Percentiles rank a stretch among this genome's conserved stretches.
These are phyloP conservation scores for Miopithecus talapoin DNA, from an alignment of 2,797 vertebrate species.

Conservation along the genomic window DNA sequence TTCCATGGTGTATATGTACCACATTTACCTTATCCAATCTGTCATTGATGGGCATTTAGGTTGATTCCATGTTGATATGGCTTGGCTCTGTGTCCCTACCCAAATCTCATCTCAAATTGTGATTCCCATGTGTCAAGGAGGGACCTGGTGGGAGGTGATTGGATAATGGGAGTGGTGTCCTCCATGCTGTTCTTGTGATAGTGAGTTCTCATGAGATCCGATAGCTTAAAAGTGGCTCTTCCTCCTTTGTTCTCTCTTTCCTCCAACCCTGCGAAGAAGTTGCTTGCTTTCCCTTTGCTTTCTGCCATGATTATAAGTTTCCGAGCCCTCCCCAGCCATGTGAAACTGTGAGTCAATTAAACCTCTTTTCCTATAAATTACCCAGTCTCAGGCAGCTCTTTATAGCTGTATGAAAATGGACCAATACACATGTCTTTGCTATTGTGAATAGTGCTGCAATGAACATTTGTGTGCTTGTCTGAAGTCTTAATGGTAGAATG, in stretches of 20 bases:
- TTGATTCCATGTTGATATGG: background rate
- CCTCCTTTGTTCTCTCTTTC: background rate
- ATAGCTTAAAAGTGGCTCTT: background rate
- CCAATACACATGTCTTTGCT: background rate
- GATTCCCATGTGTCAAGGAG: background rate
- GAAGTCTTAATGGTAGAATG: background rate
- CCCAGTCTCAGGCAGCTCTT: background rate
- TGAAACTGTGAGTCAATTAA: background rate
- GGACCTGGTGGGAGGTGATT: background rate
- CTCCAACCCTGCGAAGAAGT: background rate
- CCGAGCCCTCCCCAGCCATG: background rate
- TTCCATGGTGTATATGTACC: background rate
- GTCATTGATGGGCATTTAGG: background rate
- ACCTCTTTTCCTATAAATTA: background rate
- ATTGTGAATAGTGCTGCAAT: background rate
- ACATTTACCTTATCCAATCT: background rate
- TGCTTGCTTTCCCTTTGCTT: background rate
- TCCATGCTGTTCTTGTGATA: background rate
- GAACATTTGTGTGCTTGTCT: background rate
- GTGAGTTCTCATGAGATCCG: background rate
- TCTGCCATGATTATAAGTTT: background rate
- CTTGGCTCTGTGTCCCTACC: background rate
- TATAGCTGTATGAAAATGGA: background rate
- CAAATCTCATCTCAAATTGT: background rate
- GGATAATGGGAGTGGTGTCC: background rate